A percentile compares a stretch with the other conserved stretches of the same genome.
Conservation (phyloP, 2,113 vertebrate genomes). For the Pan troglodytes region NHGRI_mPanTro3-v2.1_pri NC_072408.2:109217001-109217500, state of each 20-base stretch:
- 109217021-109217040: neutral
- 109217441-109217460: neutral
- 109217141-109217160: neutral
- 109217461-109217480: neutral
- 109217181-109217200: neutral
- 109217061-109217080: neutral
- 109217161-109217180: neutral
- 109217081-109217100: neutral
- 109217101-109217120: neutral
- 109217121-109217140: neutral
- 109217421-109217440: neutral
- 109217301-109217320: neutral
- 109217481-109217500: neutral
- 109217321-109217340: neutral
- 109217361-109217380: neutral
- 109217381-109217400: neutral
- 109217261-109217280: neutral
- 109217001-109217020: neutral
- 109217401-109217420: neutral
- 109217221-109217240: neutral
- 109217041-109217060: neutral
- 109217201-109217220: neutral
- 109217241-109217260: neutral
- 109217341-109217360: neutral
- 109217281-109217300: neutral